Conservation (phyloP, 1,140 invertebrate genomes). For the Dreissena rostriformis region DNA sequence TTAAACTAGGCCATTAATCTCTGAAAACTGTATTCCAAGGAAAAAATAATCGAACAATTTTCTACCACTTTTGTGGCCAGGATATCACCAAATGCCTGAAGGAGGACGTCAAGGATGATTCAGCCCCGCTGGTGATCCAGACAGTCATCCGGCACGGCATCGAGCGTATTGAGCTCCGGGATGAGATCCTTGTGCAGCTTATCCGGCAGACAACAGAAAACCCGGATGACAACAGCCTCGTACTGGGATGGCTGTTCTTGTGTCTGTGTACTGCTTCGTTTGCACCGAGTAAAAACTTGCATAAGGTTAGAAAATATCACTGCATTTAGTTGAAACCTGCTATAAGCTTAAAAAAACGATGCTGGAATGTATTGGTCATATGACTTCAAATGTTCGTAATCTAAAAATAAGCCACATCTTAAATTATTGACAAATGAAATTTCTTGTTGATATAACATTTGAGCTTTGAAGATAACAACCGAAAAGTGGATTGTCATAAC, state of each 20-base stretch:
- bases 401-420: no score
- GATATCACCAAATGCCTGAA: conserved; percentile 97
- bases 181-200: conserved; percentile 98
- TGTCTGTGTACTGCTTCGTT: conserved; percentile 95
- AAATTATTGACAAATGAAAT: no score
- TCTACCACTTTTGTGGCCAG: conserved; percentile 79
- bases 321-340: not conserved
- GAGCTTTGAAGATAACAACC: no score
- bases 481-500: no score
- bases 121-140: conserved; percentile 97
- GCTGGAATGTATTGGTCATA: no score
- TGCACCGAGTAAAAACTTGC: conserved; percentile 93
- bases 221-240: conserved; percentile 88
- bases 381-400: no score
- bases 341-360: no score
- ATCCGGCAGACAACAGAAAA: conserved; percentile 99
- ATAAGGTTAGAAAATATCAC: conserved; percentile 83
- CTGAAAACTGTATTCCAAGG: no score
- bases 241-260: conserved; percentile 92
- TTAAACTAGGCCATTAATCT: no score
- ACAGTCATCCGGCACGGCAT: conserved; percentile 97
- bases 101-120: conserved; percentile 93
- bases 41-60: no score
- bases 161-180: conserved; percentile 95
- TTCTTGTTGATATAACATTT: no score